Percentiles rank a stretch among this genome's conserved stretches.
phyloP scores from a whole-genome alignment of 2,888 invertebrate species.

The Tachina lurida region DNA sequence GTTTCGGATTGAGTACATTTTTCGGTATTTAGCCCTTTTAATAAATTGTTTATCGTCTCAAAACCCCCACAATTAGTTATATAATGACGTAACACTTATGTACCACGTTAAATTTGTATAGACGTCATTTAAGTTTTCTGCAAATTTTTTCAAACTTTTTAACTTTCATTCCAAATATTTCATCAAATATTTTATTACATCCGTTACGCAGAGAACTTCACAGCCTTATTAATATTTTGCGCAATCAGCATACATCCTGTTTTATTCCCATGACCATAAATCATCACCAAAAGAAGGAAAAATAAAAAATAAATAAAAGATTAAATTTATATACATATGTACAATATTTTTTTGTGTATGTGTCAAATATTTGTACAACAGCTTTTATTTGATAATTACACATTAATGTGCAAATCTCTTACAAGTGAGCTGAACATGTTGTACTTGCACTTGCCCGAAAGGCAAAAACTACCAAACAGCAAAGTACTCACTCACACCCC shows the following conservation, averaged over 20 bases:
- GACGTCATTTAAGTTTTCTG: too few relatives aligned
- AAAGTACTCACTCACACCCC: constrained; percentile 22
- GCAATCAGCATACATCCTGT: constrained; percentile 63
- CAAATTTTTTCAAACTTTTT: neutral
- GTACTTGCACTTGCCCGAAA: constrained; percentile 61
- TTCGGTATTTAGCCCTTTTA: too few relatives aligned
- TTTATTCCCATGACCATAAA: constrained; percentile 69
- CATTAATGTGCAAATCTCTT: constrained; percentile 76
- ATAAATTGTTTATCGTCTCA: too few relatives aligned
- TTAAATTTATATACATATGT: constrained; percentile 39
- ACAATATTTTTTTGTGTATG: constrained; percentile 48
- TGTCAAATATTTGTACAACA: constrained; percentile 71
- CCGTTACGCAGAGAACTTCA: constrained; percentile 39
- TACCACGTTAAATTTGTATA: too few relatives aligned
- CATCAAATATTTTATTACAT: constrained; percentile 54
- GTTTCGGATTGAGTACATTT: too few relatives aligned
- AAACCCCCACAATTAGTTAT: too few relatives aligned
- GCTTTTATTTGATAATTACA: constrained; percentile 78
- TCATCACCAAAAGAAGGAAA: constrained; percentile 47
- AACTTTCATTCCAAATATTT: neutral
- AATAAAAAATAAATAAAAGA: constrained; percentile 48
- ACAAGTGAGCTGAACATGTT: constrained; percentile 48
- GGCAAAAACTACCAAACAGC: constrained; percentile 27
- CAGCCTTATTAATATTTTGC: constrained; percentile 68
- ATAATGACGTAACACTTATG: too few relatives aligned